Conservation (phyloP, 1,140 invertebrate species). For the Oncopodura yosiiana region DNA sequence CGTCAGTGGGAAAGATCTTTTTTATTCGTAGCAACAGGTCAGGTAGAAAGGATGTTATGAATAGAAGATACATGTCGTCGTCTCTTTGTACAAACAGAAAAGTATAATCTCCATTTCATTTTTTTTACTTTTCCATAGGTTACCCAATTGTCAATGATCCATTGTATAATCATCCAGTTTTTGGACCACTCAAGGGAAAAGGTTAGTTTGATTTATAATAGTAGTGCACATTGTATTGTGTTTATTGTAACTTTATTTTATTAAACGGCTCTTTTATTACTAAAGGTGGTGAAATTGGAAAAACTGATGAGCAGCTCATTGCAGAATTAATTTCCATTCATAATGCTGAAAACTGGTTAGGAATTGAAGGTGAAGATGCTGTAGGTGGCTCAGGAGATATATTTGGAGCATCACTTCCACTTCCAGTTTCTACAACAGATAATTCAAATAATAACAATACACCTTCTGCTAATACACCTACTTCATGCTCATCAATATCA, state of each 20-base stretch:
- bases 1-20: too few species aligned
- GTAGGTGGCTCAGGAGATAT: slow-evolving; percentile 28
- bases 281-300: slow-evolving; percentile 82
- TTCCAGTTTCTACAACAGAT: not conserved
- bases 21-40: too few species aligned
- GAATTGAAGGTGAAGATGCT: slow-evolving; percentile 64
- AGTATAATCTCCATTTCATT: slow-evolving; percentile 6
- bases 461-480: not conserved
- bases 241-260: too few species aligned
- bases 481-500: too few species aligned
- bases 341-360: slow-evolving; percentile 86
- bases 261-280: too few species aligned
- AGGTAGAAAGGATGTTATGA: too few species aligned
- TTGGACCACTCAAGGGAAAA: slow-evolving; percentile 84
- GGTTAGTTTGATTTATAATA: too few species aligned
- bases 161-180: slow-evolving; percentile 84
- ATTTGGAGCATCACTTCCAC: slow-evolving; percentile 25
- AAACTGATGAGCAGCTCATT: slow-evolving; percentile 81
- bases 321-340: slow-evolving; percentile 80
- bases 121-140: slow-evolving; percentile 48
- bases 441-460: slow-evolving; percentile 6
- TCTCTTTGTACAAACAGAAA: too few species aligned
- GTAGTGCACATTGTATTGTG: too few species aligned
- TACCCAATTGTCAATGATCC: slow-evolving; percentile 96
- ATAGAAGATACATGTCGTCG: too few species aligned